These are phyloP conservation scores for Meda fulgida DNA, from an alignment of 2,797 vertebrate species.

Conservation along the genomic window DNA sequence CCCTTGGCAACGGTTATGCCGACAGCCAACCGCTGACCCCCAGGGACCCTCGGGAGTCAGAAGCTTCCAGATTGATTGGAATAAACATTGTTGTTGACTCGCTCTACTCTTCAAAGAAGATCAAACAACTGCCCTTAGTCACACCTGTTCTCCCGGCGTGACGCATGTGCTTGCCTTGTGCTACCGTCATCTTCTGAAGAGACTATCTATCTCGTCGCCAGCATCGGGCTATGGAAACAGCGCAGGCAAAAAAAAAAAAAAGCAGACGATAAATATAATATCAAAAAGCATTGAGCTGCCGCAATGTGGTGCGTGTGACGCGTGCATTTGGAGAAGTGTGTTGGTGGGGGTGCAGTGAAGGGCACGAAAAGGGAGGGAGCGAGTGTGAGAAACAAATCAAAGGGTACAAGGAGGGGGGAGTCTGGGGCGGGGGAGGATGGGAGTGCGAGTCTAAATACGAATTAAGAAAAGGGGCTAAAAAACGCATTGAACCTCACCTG, in stretches of 20 bases:
- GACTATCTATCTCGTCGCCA: conserved; percentile 56
- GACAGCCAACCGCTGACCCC: conserved; percentile 54
- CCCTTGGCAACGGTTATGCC: conserved; percentile 61
- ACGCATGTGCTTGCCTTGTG: conserved; percentile 73
- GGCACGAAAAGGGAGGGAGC: conserved; percentile 37
- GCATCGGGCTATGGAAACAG: conserved; percentile 44
- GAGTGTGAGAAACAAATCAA: conserved; percentile 47
- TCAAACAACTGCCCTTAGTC: conserved; percentile 82
- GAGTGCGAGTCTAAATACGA: conserved; percentile 42
- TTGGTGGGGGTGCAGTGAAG: conserved; percentile 49
- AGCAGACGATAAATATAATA: conserved; percentile 53
- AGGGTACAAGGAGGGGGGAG: conserved; percentile 32
- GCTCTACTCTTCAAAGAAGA: conserved; percentile 76
- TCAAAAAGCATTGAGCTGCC: conserved; percentile 44
- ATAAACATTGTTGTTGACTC: conserved; percentile 76
- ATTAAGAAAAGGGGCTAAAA: conserved; percentile 51
- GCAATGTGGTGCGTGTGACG: conserved; percentile 59
- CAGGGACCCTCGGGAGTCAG: conserved; percentile 66
- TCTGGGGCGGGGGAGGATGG: conserved; percentile 27
- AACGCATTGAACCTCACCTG: conserved; percentile 3
- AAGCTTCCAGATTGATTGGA: conserved; percentile 71
- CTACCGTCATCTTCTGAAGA: conserved; percentile 71
- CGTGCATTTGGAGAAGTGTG: conserved; percentile 61
- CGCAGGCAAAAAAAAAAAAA: conserved; percentile 44
- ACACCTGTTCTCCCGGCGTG: conserved; percentile 81